These are phyloP conservation scores for Passer montanus DNA, from an alignment of 2,113 vertebrate species.

Conservation along the genomic window DNA sequence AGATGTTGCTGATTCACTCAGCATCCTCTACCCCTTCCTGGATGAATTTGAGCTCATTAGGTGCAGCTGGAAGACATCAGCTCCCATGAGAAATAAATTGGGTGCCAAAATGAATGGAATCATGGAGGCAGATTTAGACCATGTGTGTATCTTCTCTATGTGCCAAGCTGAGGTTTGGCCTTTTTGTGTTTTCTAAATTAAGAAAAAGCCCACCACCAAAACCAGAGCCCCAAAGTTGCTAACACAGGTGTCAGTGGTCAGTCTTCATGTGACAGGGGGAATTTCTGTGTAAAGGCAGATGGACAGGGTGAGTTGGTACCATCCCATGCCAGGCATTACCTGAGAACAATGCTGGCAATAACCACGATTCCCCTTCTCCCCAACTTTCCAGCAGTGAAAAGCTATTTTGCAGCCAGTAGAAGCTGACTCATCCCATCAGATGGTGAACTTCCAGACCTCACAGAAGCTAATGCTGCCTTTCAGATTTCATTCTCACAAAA, in stretches of 20 bases:
- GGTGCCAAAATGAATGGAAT: background rate
- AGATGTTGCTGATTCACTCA: background rate
- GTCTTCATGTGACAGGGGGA: background rate
- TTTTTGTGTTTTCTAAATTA: background rate
- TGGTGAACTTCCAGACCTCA: background rate
- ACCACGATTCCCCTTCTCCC: background rate
- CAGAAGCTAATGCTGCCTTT: background rate
- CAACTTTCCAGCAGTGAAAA: background rate
- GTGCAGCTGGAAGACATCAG: background rate
- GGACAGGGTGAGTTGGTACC: background rate
- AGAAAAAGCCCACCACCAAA: background rate
- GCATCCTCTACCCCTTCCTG: background rate
- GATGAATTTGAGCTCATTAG: conserved; percentile 5
- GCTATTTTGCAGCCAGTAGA: background rate
- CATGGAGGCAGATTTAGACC: background rate
- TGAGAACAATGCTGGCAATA: background rate
- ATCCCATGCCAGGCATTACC: background rate
- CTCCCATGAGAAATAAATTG: background rate
- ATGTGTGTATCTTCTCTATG: background rate
- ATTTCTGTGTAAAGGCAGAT: background rate
- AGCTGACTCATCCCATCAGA: background rate
- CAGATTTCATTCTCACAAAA: background rate
- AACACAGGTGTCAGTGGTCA: background rate
- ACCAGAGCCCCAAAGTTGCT: background rate
- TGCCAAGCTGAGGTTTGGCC: background rate